Conservation (phyloP, 2,797 vertebrate species). For the Sebastes taczanowskii region DNA sequence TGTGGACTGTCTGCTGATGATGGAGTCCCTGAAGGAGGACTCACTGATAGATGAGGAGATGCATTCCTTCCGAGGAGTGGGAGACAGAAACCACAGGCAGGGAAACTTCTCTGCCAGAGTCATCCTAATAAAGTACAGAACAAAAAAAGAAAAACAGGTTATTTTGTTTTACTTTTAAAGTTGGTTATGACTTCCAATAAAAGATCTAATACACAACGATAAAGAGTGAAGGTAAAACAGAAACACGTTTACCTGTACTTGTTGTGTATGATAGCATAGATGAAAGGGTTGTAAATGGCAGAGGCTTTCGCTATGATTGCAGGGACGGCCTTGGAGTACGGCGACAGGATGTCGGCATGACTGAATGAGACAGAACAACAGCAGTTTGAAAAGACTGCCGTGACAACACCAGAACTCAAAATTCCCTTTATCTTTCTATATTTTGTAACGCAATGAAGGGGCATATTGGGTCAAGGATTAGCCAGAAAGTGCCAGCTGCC, state of each 20-base stretch:
- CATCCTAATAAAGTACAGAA: slow-evolving; percentile 54
- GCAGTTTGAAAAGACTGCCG: neutral
- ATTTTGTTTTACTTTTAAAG: neutral
- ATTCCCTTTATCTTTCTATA: neutral
- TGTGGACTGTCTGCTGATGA: slow-evolving; percentile 76
- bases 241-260: slow-evolving; percentile 86
- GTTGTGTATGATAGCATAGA: slow-evolving; percentile 90
- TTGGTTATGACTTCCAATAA: neutral
- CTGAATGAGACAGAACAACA: slow-evolving; percentile 67
- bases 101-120: slow-evolving; percentile 80
- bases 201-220: neutral
- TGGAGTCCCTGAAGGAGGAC: slow-evolving; percentile 74
- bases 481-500: slow-evolving; percentile 49
- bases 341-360: slow-evolving; percentile 81
- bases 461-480: slow-evolving; percentile 46
- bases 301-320: slow-evolving; percentile 91
- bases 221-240: neutral
- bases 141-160: neutral
- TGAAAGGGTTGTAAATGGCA: slow-evolving; percentile 91
- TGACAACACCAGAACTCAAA: neutral
- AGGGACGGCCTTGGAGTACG: slow-evolving; percentile 90
- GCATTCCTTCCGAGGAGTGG: slow-evolving; percentile 64
- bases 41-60: slow-evolving; percentile 74
- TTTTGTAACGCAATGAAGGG: slow-evolving; percentile 32
- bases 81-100: slow-evolving; percentile 77